Base-by-base conservation (phyloP, 2,113 vertebrate species). In the Oreochromis aureus region DNA sequence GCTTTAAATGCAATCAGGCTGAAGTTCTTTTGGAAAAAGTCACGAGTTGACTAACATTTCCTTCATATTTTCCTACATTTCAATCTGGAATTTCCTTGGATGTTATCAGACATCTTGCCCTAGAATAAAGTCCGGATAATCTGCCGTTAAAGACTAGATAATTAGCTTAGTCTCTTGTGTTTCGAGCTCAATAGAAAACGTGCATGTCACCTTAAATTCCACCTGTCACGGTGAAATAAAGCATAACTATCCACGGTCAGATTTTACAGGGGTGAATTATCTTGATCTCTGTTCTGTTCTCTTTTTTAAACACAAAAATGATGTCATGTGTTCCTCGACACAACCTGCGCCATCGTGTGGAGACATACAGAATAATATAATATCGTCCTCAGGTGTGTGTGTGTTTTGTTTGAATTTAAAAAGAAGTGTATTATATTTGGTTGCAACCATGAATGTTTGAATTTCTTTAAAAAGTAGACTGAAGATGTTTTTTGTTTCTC, bases 161-260 rank as follows among this genome's bases (percentile, higher is more conserved):
- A 7, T 41, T 69, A 41, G 7, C 7, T 22, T 39, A 22, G 63
- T 9, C 11, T 39, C 34, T 5, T 22, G 1, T 69, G 19, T 69
- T 69, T 69, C 19, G 11, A 12, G 1, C 34, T 1, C 18, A 69
- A 69, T 0, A 18, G 63, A 41, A 1, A 66, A 66, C 0, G 19
- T n/a, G 32, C 0, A 22, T 5, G 19, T 15, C 36, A 41, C 63
- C 11, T 69, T 22, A 13, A 22, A 2, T 41, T 41, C 63, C 36
- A 13, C 11, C 36, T 41, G 63, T 15, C 63, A 69, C 22, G 6
- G 0, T 22, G 0, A 3, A n/a, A 69, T 69, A 1, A 7, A 76
- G 10, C 15, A 30, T 15, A 44, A 8, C 2, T 39, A 22, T 69
- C n/a, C 15, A 10, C 9, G 24, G 10, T 48, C 24, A 76, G 4